Base-by-base conservation (phyloP, 2,888 invertebrate species). In the Phragmatobia fuliginosa region DNA sequence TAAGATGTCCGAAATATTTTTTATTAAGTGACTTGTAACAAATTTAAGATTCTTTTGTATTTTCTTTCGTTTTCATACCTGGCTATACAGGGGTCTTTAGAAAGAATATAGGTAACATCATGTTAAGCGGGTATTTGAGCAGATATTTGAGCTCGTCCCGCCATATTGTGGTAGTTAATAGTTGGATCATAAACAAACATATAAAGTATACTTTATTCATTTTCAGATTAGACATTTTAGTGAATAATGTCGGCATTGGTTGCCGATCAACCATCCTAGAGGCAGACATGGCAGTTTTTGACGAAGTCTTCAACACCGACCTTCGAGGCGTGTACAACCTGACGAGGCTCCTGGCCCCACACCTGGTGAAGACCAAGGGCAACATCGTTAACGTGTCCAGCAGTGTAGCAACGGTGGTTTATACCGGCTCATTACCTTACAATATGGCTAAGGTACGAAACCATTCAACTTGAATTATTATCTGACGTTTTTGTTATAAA, bases 361-460 rank as follows among this genome's bases (percentile, higher is more conserved):
- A 49, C 45, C 8, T 49, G 45, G 21, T 49, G 45, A 49, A 49
- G 45, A 49, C 45, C n/a, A 49, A 49, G 45, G 45, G 45, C n/a
- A 49, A 49, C 45, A 49, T 49, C n/a, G 8, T 98, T 2, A 97
- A 97, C 87, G 96, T 97, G 1, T 97, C 97, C 58, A 97, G 97
- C 85, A 96, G 97, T 4, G 95, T 81, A 0, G 87, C 66, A 0
- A 93, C 97, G 18, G 93, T 97, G 84, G 96, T 98, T 73, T 97
- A 98, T 84, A 96, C 98, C 2, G 97, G 97, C 21, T 97, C 98
- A 5, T 89, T 99, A 73, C 97, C 98, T 0, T 99, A 99, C 87
- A 96, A 96, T 79, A 97, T 99, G 95, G 97, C 98, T 7, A 99
- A 99, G 94, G 96, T 76, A 95, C 18, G n/a, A 38, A 62, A 25